phyloP scores from a whole-genome alignment of 2,113 vertebrate species.

The Neofelis nebulosa region DNA sequence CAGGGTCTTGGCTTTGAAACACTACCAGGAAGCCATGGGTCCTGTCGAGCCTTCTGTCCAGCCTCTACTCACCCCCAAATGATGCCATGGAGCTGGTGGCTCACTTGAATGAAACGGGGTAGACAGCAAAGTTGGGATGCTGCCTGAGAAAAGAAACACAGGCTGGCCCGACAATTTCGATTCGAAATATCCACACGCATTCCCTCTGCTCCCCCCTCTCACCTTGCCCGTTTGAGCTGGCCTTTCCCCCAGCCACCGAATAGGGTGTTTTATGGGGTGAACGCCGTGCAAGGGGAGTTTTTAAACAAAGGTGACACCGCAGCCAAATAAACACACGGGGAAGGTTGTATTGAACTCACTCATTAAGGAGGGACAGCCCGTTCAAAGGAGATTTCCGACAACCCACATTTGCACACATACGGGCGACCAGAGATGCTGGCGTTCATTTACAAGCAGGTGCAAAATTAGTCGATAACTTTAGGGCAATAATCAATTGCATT shows the following conservation, averaged over 20 bases:
- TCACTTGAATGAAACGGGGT: accelerated
- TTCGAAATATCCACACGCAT: not conserved
- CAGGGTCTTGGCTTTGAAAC: not conserved
- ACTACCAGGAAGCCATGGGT: not conserved
- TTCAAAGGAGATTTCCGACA: not conserved
- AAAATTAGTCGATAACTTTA: constrained; percentile 28
- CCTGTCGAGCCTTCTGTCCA: too few species aligned
- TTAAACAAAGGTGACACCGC: not conserved
- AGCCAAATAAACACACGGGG: not conserved
- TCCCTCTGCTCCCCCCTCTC: not conserved
- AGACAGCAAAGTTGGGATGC: too few species aligned
- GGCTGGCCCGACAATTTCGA: not conserved
- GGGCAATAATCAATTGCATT: constrained; percentile 32
- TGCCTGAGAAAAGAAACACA: accelerated
- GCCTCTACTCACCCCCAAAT: not conserved
- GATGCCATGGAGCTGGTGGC: accelerated
- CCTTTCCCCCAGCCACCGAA: not conserved
- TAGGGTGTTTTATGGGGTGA: not conserved
- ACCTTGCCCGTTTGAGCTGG: accelerated
- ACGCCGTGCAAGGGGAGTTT: not conserved
- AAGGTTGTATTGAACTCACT: not conserved
- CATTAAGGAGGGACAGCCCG: not conserved
- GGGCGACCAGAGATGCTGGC: not conserved
- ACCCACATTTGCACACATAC: not conserved
- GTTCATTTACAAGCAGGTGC: not conserved